Evolutionary conservation across 2,797 vertebrate genomes (phyloP), one percentile per base, ranked within the genome.

Genomic region (Danio tinwini): DNA sequence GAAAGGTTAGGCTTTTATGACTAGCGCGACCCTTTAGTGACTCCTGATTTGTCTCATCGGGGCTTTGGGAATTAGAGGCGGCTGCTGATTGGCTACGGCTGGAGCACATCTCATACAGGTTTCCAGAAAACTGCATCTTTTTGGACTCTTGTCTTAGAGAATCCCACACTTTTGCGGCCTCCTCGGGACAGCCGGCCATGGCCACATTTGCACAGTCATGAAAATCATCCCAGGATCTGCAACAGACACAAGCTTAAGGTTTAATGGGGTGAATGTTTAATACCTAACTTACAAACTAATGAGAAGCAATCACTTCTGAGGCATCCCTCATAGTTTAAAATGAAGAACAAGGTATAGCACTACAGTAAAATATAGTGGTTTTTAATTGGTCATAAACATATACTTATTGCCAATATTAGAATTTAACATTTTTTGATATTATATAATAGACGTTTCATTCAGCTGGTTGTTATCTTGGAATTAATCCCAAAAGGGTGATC

Each of bases 141-240:
- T 92, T 93, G 79, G 95, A 95, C 77, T 96, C 94, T 88, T 93
- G 91, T 52, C 93, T 92, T 86, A 96, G 89, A 0, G 95, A 96
- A 76, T 95, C 94, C 95, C 95, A 96, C 65, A 95, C 93, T 0
- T 91, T 86, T 0, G 94, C 93, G 0, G 95, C 93, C 67, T 96
- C 95, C 45, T 95, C 91, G 0, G 95, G 95, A 82, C 95, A 96
- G 62, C 90, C 89, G 0, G 90, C 93, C 70, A 96, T 89, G 47
- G 94, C 94, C 61, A 84, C 70, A 1, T 90, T 95, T 65, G 93
- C 93, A 2, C 95, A 96, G 75, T 86, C 78, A 0, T 96, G 95
- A 83, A 96, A 96, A 6, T 94, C 92, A 9, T 95, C 95, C 95
- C 95, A 95, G 82, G 94, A 95, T 85, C 95, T 96, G 83, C 56